Base-by-base conservation (phyloP, 30 jellyfish, hydroid and myxozoan species). In the Pelagia noctiluca region DNA sequence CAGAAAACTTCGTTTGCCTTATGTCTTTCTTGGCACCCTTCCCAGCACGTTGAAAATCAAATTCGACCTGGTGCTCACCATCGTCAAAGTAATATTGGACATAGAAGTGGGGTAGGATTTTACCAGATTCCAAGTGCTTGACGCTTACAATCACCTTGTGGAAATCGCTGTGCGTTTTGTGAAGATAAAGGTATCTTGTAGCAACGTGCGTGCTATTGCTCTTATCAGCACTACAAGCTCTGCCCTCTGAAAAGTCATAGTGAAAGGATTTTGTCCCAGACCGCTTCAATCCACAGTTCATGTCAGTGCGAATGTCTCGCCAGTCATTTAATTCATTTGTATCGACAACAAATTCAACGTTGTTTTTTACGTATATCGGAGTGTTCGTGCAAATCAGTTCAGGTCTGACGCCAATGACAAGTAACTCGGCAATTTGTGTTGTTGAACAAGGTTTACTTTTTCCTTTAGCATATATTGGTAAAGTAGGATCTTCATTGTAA, bases 261-360 rank as follows among this genome's bases (percentile, higher is more conserved):
- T 76, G 50, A 13, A 76, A 49, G 23, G 88, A 19, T 30, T 53
- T 76, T 12, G 88, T 76, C 18, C 63, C 85, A 11, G 85, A 38
- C 11, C 88, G 16, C 4, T 16, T 21, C 86, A 76, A 25, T 3
- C 63, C 86, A 31, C 19, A 7, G 12, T 28, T 49, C 83, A 49
- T 76, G 85, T 76, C 88, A 22, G 61, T 24, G 62, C 31, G 34
- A 7, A 76, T 54, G 61, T 76, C 88, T 19, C 88, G 62, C 88
- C 88, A 76, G 61, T 76, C 63, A 18, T 47, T 28, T 4, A 76
- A 62, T 16, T 29, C 19, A 11, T 24, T 49, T 13, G 85, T 46
- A 47, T 76, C 85, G 31, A 76, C 88, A 18, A 76, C 18, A 53
- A 76, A 76, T 49, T 50, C 84, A 19, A 76, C 88, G 57, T 76